Conservation (phyloP, 2,888 invertebrate species). For the Chymomyza procnemis region DNA sequence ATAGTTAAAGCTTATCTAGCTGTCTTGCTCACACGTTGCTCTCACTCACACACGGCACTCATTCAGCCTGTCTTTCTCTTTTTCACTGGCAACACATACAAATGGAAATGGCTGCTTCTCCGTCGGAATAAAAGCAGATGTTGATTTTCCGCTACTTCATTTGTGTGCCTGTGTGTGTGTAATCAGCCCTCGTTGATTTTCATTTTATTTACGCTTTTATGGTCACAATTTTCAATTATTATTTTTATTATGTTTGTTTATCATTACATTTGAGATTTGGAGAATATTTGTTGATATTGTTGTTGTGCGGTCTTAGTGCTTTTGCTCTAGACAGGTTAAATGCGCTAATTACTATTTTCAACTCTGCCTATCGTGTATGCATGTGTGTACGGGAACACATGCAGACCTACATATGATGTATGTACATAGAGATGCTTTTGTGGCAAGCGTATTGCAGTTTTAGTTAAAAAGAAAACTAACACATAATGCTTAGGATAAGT, state of each 20-base stretch:
- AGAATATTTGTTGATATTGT: background rate
- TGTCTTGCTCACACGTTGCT: constrained; percentile 35
- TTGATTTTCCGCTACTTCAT: constrained; percentile 64
- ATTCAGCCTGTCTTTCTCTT: no score
- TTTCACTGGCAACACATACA: no score
- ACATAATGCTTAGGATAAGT: no score
- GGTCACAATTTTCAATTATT: constrained; percentile 72
- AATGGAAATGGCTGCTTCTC: background rate
- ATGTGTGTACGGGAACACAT: background rate
- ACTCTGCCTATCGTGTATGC: constrained; percentile 52
- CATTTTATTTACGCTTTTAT: constrained; percentile 56
- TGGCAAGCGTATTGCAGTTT: background rate
- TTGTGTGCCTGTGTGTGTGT: background rate
- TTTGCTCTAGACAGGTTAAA: constrained; percentile 57
- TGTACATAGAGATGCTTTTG: background rate
- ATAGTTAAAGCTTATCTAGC: constrained; percentile 19
- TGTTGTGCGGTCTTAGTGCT: background rate
- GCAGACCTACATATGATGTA: background rate
- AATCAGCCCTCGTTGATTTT: background rate
- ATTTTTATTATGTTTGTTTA: constrained; percentile 70
- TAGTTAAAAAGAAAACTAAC: no score
- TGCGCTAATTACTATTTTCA: constrained; percentile 70
- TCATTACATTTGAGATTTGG: constrained; percentile 38
- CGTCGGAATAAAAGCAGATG: constrained; percentile 54
- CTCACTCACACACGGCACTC: constrained; percentile 26